Evolutionary conservation across 1,140 invertebrate genomes (phyloP), one percentile per base, ranked within the genome.

Genomic region (Hyles euphorbiae): DNA sequence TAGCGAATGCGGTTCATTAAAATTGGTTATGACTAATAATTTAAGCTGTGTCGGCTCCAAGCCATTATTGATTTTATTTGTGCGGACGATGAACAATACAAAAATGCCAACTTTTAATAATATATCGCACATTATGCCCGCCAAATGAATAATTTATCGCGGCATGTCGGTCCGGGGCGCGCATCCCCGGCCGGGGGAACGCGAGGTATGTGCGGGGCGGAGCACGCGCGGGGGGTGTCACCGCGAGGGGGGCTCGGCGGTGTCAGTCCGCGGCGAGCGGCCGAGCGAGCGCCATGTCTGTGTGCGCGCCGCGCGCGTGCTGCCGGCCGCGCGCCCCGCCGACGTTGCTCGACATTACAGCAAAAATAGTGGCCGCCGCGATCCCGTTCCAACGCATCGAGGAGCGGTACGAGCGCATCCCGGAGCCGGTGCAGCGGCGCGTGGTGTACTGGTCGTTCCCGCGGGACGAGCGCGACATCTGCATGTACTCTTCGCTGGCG

Each of bases 391-490:
- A 96, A 87, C 91, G 93, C 67, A 95, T 97, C 82, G 95, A 96
- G 89, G 95, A 96, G 87, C 91, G 94, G 65, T 96, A 95, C 85
- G 94, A 95, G 74, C 92, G 95, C 67, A 96, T 97, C 80, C 95
- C 95, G 46, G 95, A 96, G 87, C 95, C 95, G 61, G 95, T 97
- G 73, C 96, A 96, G 85, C 91, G 94, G 60, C 91, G 95, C 78
- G 95, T 96, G 78, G 95, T 97, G 76, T 96, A 93, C 90, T 96
- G 95, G 95, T 96, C 95, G 56, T 96, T 96, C 87, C 96, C 95
- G 61, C 88, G 95, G 68, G 94, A 96, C 86, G 95, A 96, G 87
- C 90, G 93, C 72, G 95, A 96, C 89, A 96, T 96, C 81, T 95
- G 94, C 83, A 96, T 96, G 94, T 96, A 97, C 88, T 96, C 94